A percentile compares a stretch with the other conserved stretches of the same genome.
These are phyloP conservation scores for Drusus annulatus DNA, from an alignment of 1,140 invertebrate genomes.

Conservation along the genomic window DNA sequence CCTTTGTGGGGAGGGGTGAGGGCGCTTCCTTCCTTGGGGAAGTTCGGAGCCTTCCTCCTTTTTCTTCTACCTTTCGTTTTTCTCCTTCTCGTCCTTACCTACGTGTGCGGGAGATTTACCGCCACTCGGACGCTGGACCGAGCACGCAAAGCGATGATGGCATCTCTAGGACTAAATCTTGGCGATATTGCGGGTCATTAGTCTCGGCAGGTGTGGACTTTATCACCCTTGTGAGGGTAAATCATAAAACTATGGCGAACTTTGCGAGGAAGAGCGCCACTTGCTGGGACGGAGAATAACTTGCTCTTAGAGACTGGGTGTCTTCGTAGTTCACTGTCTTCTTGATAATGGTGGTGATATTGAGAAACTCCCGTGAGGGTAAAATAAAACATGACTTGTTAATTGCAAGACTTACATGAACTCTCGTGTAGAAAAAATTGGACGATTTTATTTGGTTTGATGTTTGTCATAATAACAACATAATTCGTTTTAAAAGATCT, in stretches of 20 bases:
- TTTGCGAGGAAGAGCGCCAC: background rate
- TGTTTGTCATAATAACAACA: no score
- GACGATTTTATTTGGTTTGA: no score
- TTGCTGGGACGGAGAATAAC: background rate
- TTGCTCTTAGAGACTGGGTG: background rate
- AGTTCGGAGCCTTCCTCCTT: background rate
- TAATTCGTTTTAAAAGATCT: no score
- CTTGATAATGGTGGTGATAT: no score
- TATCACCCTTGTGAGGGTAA: slow-evolving; percentile 22
- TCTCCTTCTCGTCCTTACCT: background rate
- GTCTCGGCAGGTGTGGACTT: slow-evolving; percentile 30
- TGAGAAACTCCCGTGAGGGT: no score
- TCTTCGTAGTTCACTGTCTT: no score
- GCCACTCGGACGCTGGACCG: slow-evolving; percentile 40
- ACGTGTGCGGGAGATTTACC: slow-evolving; percentile 49
- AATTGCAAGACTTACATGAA: no score
- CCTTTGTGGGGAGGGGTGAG: slow-evolving; percentile 48
- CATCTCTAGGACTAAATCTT: background rate
- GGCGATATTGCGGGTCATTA: slow-evolving; percentile 28
- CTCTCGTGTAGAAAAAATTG: no score
- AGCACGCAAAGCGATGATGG: slow-evolving; percentile 27
- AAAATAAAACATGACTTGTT: no score
- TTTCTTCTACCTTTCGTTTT: no score
- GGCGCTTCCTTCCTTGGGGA: slow-evolving; percentile 26
- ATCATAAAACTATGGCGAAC: slow-evolving; percentile 36